Evolutionary conservation across 2,797 vertebrate species (phyloP), one percentile per base, ranked within the genome.

Genomic region (Hoplostethus mediterraneus): DNA sequence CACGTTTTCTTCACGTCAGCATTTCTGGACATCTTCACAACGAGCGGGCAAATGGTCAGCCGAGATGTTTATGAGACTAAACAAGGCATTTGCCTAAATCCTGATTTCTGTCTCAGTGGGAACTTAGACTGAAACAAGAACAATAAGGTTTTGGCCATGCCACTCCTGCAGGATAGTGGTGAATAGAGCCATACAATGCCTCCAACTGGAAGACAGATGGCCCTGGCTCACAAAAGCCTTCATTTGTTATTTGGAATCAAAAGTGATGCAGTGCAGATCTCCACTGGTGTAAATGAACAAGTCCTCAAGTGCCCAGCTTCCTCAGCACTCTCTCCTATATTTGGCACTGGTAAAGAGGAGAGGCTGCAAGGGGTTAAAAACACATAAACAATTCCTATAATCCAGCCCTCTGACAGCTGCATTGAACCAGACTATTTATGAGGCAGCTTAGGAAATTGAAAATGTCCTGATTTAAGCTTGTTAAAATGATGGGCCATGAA

Each of bases 381-480:
- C 61, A 13, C 64, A 60, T 64, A 75, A 68, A 63, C 58, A 33
- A 42, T 71, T 76, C 56, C 64, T 64, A 79, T 57, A 67, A 65
- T 64, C 62, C 67, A 52, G 60, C 63, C 67, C 60, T 62, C 21
- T 49, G 75, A 64, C 49, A 33, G 75, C 58, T 57, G 76, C 54
- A 67, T 51, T 3, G 38, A 56, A 52, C 42, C 72, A 10, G 17
- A 21, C 69, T 73, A 75, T 84, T 80, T 81, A 85, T 8, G 38
- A 84, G 76, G 63, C 75, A 86, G 66, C 13, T 77, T 51, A 40
- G 79, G 80, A 88, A 87, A 91, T 76, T 78, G 74, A 85, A 91
- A 89, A 87, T 33, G 54, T 59, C 70, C 81, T 83, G 77, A 87
- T 87, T 77, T 72, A 48, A 68, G 78, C 82, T 75, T 79, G 79